Conservation (phyloP, 1,140 invertebrate genomes). For the Pemphigus obesinymphae region DNA sequence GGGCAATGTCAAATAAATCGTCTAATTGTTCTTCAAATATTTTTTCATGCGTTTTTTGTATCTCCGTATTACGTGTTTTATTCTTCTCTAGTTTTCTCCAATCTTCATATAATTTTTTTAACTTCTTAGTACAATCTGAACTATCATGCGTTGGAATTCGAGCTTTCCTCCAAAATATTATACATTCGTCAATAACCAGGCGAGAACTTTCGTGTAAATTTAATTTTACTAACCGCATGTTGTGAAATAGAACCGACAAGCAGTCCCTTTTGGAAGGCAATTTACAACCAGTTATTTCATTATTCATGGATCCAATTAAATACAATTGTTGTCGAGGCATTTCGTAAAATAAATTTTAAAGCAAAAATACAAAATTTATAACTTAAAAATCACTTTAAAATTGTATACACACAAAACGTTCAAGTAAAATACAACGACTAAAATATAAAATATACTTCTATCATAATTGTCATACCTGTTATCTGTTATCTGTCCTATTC, state of each 20-base stretch:
- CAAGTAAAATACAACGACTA: too few species aligned
- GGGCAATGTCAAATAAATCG: background rate
- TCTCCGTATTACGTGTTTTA: background rate
- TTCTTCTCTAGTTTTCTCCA: background rate
- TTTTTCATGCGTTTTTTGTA: background rate
- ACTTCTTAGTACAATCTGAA: background rate
- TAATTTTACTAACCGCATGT: background rate
- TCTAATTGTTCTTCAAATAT: background rate
- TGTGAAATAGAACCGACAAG: background rate
- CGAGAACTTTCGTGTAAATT: background rate
- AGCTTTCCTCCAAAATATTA: too few species aligned
- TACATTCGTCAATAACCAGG: background rate
- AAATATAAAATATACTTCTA: background rate
- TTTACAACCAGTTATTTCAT: background rate
- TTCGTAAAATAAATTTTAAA: background rate
- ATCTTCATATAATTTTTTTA: too few species aligned
- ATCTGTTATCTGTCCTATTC: too few species aligned
- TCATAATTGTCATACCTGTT: too few species aligned
- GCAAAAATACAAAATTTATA: background rate
- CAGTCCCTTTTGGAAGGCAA: background rate
- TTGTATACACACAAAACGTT: background rate
- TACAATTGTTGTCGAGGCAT: background rate
- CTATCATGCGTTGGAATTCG: background rate
- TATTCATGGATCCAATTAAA: background rate
- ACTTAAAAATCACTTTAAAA: background rate